A percentile compares a stretch with the other conserved stretches of the same genome.
Evolutionary conservation across 2,113 vertebrate species (phyloP).

Genomic region (Neodon shergylaensis): DNA sequence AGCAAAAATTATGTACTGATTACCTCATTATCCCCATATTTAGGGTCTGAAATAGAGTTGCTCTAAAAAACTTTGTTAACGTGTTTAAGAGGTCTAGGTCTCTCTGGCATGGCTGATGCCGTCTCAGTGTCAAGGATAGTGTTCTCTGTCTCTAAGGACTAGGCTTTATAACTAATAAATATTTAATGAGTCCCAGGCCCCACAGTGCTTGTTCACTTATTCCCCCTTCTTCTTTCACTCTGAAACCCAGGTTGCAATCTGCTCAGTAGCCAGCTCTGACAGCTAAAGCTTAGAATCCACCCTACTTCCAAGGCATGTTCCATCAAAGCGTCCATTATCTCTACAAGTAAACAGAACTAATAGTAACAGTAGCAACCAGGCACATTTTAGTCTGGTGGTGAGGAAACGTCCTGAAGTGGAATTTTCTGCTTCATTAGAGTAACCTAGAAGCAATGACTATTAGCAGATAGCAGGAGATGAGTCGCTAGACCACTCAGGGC

Average conservation of each 20-base stretch:
- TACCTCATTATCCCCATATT: background rate
- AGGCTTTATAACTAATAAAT: background rate
- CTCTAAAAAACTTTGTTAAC: background rate
- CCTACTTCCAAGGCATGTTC: background rate
- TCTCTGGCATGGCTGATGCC: background rate
- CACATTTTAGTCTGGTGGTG: constrained; percentile 46
- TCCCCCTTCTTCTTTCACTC: background rate
- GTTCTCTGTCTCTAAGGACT: background rate
- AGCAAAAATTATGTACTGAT: background rate
- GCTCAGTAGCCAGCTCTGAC: background rate
- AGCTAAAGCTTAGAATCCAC: constrained; percentile 20
- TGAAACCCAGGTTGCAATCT: background rate
- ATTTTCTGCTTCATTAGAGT: constrained; percentile 80
- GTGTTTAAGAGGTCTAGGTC: background rate
- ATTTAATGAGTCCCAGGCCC: background rate
- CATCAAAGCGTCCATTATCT: constrained; percentile 55
- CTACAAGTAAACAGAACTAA: constrained; percentile 72
- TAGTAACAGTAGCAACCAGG: constrained; percentile 51
- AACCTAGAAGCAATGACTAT: constrained; percentile 74
- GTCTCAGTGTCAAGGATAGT: background rate
- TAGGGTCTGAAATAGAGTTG: background rate
- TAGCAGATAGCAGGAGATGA: constrained; percentile 63
- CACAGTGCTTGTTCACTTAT: background rate
- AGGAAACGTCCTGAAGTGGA: constrained; percentile 70
- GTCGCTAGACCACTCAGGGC: background rate